Evolutionary conservation across 2,797 vertebrate species (phyloP).

Genomic region (Hyperoplus immaculatus): DNA sequence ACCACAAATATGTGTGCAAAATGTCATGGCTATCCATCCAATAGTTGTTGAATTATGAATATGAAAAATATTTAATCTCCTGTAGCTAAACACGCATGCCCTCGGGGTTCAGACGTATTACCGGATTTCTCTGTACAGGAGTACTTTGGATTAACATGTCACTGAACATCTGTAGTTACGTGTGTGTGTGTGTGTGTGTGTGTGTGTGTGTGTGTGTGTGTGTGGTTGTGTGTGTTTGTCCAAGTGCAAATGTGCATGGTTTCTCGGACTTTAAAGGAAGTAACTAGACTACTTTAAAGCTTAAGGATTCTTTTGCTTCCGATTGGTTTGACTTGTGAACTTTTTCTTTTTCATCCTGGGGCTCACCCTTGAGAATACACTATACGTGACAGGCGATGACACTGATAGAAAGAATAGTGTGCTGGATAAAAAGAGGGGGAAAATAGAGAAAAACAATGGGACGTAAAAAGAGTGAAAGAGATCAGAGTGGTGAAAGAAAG

Average conservation of each 20-base stretch:
- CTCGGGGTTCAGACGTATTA: background rate
- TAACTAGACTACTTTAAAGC: conserved; percentile 20
- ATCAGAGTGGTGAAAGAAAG: conserved; percentile 63
- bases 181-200: background rate
- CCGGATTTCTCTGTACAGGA: background rate
- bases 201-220: background rate
- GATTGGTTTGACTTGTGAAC: conserved; percentile 56
- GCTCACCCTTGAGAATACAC: conserved; percentile 55
- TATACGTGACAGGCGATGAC: conserved; percentile 55
- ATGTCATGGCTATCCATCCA: background rate
- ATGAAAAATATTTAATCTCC: conserved; percentile 3
- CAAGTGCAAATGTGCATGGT: background rate
- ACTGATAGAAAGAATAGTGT: conserved; percentile 39
- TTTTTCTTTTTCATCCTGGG: conserved; percentile 67
- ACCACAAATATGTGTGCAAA: background rate
- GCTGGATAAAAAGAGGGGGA: conserved; percentile 35
- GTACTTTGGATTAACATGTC: conserved; percentile 6
- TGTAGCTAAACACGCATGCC: conserved; percentile 1
- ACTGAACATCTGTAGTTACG: background rate
- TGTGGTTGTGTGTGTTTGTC: background rate
- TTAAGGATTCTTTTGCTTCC: conserved; percentile 61
- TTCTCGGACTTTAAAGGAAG: conserved; percentile 37
- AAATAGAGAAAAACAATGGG: conserved; percentile 43
- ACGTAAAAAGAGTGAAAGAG: conserved; percentile 38
- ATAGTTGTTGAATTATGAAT: too few relatives aligned